Evolutionary conservation across 2,888 invertebrate species (phyloP).

Genomic region (Creontiades dilutus): DNA sequence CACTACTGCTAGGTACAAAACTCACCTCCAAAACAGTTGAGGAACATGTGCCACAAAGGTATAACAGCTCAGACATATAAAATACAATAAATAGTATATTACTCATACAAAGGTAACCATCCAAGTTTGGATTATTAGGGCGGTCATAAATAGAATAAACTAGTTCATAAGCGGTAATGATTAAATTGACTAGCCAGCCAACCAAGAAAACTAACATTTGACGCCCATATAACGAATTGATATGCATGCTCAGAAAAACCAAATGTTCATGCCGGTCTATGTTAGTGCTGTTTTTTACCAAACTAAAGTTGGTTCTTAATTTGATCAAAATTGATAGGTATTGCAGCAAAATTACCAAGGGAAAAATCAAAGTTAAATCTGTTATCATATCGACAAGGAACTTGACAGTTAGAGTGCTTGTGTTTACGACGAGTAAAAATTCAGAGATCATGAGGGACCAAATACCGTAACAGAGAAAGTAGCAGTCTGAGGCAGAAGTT

Average conservation of each 20-base stretch:
- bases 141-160: constrained; percentile 19
- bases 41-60: constrained; percentile 29
- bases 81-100: neutral
- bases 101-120: neutral
- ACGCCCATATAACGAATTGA: constrained; percentile 12
- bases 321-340: neutral
- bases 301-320: neutral
- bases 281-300: neutral
- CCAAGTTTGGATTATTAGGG: neutral
- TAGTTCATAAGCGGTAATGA: neutral
- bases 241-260: neutral
- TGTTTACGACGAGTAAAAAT: neutral
- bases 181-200: neutral
- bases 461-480: neutral
- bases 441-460: neutral
- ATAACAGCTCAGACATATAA: constrained; percentile 12
- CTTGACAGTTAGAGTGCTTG: neutral
- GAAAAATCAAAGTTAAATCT: neutral
- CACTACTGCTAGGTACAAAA: neutral
- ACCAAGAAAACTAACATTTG: constrained; percentile 43
- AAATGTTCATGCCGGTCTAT: constrained; percentile 22
- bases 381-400: neutral
- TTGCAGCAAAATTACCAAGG: neutral
- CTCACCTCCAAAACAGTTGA: constrained; percentile 9
- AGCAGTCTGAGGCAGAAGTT: neutral